phyloP scores from a whole-genome alignment of 2,888 invertebrate species.

The Fragum sueziense region DNA sequence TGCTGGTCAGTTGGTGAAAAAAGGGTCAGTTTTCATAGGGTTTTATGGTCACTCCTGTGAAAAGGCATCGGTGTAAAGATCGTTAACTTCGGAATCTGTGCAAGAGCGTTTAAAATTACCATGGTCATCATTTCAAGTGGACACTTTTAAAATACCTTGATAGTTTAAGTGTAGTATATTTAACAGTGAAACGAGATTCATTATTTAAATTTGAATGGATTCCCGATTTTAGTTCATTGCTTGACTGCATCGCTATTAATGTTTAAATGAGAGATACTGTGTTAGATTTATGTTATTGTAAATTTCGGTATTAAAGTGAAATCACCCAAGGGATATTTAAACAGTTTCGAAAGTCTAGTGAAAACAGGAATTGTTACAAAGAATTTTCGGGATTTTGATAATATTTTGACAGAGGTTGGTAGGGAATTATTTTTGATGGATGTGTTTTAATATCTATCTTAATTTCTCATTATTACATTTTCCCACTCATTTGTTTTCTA shows the following conservation, averaged over 20 bases:
- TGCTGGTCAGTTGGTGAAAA: slow-evolving; percentile 9
- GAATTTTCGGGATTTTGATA: background rate
- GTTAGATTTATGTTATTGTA: background rate
- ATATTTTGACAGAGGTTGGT: background rate
- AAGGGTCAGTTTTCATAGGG: slow-evolving; percentile 29
- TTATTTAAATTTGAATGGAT: slow-evolving; percentile 4
- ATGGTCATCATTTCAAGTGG: slow-evolving; percentile 18
- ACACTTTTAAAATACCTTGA: slow-evolving; percentile 10
- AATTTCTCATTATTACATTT: too few species aligned
- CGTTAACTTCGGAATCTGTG: slow-evolving; percentile 20
- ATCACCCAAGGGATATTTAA: slow-evolving; percentile 11
- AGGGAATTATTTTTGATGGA: too few species aligned
- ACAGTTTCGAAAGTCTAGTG: background rate
- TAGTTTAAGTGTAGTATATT: slow-evolving; percentile 15
- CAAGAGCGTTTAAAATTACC: slow-evolving; percentile 7
- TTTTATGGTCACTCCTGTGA: slow-evolving; percentile 13
- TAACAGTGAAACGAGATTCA: slow-evolving; percentile 1
- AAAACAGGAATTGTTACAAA: background rate
- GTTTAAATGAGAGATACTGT: slow-evolving; percentile 10
- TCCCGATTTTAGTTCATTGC: background rate
- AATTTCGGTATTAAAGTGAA: slow-evolving; percentile 8
- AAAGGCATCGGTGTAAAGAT: slow-evolving; percentile 7
- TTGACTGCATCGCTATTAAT: slow-evolving; percentile 1
- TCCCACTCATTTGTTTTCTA: too few species aligned
- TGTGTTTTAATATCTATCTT: too few species aligned